These are phyloP conservation scores for Grammomys surdaster DNA, from an alignment of 2,113 vertebrate species.

Conservation along the genomic window DNA sequence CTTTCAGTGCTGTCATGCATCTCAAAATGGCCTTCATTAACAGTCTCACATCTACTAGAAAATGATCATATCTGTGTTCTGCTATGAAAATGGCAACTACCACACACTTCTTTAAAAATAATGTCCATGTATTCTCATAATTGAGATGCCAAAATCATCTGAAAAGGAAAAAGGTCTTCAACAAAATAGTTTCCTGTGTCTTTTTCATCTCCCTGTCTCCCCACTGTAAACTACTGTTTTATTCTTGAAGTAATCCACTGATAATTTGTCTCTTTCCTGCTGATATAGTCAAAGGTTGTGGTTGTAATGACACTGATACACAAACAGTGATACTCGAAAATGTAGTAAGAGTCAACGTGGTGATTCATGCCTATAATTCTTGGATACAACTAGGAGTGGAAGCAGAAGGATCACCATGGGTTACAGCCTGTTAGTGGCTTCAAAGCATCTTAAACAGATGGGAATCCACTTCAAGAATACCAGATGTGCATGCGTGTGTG, in stretches of 20 bases:
- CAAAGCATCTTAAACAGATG: neutral
- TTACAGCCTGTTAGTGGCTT: neutral
- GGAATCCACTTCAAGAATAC: neutral
- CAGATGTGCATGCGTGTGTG: neutral
- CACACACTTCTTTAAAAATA: neutral
- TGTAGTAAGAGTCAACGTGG: neutral
- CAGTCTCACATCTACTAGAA: neutral
- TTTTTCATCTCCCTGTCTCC: neutral
- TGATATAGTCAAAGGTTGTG: neutral
- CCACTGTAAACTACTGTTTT: neutral
- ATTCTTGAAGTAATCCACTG: neutral
- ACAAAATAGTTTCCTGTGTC: neutral
- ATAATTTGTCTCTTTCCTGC: neutral
- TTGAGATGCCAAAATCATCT: neutral
- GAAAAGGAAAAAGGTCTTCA: slow-evolving; percentile 17
- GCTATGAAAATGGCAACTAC: neutral
- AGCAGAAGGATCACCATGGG: too few relatives aligned
- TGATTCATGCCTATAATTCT: too few relatives aligned
- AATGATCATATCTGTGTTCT: neutral
- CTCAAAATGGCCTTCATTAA: neutral
- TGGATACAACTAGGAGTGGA: neutral
- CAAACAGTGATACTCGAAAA: neutral
- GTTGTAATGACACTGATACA: neutral
- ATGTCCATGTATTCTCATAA: slow-evolving; percentile 18
- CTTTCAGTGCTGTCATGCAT: neutral